phyloP scores from a whole-genome alignment of 2,888 invertebrate genomes.

The Heliconius aoede region DNA sequence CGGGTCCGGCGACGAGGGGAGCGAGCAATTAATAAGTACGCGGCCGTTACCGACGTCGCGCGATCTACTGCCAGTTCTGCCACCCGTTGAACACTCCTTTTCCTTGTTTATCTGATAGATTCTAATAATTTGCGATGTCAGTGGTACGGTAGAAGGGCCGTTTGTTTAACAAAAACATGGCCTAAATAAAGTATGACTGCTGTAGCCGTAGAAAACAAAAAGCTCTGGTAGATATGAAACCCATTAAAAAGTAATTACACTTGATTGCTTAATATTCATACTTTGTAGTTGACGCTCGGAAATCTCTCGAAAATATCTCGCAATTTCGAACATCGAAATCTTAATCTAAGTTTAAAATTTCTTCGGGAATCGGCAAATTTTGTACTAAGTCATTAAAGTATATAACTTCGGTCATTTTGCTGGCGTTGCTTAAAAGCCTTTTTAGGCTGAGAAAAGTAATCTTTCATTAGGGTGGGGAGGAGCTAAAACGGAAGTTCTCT shows the following conservation, averaged over 20 bases:
- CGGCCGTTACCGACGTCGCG: conserved; percentile 56
- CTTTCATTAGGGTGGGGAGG: conserved; percentile 82
- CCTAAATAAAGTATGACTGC: background rate
- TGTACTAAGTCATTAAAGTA: conserved; percentile 84
- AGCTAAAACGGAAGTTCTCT: conserved; percentile 83
- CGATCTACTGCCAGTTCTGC: conserved; percentile 40
- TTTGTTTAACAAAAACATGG: background rate
- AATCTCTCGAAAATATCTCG: conserved; percentile 75
- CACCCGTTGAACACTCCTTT: conserved; percentile 66
- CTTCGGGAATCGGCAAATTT: conserved; percentile 82
- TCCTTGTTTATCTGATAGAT: conserved; percentile 50
- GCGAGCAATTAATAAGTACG: conserved; percentile 81
- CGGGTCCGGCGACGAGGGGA: conserved; percentile 69
- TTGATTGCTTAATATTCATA: conserved; percentile 79
- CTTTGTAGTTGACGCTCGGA: conserved; percentile 67
- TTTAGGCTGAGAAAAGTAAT: conserved; percentile 83
- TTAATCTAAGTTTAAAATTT: conserved; percentile 84
- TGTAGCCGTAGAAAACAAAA: conserved; percentile 25
- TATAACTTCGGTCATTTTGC: conserved; percentile 83
- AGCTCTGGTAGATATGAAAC: conserved; percentile 68
- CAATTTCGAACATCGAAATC: conserved; percentile 80
- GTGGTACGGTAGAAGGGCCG: background rate
- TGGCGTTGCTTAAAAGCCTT: conserved; percentile 84
- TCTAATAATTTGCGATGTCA: conserved; percentile 36
- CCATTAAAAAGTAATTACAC: conserved; percentile 82